Evolutionary conservation across 2,888 invertebrate species (phyloP).

Genomic region (Carabus problematicus): DNA sequence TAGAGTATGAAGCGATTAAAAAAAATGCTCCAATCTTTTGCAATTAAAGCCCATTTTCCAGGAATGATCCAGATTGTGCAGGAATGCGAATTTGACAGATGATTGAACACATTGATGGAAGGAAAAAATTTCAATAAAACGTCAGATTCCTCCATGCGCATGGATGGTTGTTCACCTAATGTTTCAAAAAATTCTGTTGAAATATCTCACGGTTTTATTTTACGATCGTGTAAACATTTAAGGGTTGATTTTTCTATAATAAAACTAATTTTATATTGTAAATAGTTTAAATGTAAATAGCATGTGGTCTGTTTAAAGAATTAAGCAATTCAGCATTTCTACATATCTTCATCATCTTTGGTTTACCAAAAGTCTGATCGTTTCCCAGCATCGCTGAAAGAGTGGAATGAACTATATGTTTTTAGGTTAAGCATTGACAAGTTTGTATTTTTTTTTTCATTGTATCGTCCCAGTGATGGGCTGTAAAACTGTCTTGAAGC

Average conservation of each 20-base stretch:
- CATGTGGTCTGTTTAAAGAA: too few relatives aligned
- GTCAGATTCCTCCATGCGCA: not conserved
- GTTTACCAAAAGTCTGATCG: not conserved
- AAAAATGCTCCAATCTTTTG: not conserved
- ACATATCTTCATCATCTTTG: constrained; percentile 10
- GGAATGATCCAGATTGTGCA: not conserved
- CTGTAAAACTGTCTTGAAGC: constrained; percentile 30
- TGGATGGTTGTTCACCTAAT: constrained; percentile 2
- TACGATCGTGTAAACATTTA: not conserved
- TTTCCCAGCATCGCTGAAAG: constrained; percentile 22
- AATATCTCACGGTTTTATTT: constrained; percentile 29
- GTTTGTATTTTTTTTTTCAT: constrained; percentile 2
- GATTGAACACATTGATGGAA: not conserved
- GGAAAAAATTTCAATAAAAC: constrained; percentile 9
- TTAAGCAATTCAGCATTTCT: not conserved
- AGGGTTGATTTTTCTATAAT: constrained; percentile 24
- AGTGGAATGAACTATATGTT: constrained; percentile 26
- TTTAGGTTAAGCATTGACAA: constrained; percentile 19
- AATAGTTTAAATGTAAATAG: too few relatives aligned
- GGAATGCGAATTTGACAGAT: not conserved
- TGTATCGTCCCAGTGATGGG: constrained; percentile 3
- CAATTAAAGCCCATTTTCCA: constrained; percentile 1
- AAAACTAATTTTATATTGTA: too few relatives aligned
- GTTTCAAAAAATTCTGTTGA: constrained; percentile 26
- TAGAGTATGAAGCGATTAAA: too few relatives aligned